These are phyloP conservation scores for Taurulus bubalis DNA, from an alignment of 2,113 vertebrate genomes.

Conservation along the genomic window DNA sequence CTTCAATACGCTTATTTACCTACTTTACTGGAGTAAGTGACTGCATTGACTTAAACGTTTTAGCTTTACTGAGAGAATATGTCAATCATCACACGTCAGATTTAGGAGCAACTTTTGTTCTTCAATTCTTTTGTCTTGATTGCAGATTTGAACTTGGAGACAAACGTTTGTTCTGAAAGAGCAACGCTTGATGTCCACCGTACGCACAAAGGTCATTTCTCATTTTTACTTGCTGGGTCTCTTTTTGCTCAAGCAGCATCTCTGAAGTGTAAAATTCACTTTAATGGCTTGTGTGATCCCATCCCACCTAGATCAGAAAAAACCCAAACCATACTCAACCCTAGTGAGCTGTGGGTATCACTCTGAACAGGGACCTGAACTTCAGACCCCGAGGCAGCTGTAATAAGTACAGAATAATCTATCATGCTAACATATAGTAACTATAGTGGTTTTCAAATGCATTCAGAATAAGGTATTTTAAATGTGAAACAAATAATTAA, in stretches of 20 bases:
- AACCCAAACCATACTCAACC: too few species aligned
- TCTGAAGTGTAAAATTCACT: not conserved
- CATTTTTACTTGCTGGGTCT: not conserved
- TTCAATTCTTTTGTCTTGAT: not conserved
- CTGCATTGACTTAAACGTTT: not conserved
- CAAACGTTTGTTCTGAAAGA: not conserved
- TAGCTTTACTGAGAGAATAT: not conserved
- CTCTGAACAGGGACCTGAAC: not conserved
- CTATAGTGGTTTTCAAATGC: not conserved
- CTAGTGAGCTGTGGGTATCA: not conserved
- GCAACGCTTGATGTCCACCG: not conserved
- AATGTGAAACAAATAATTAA: not conserved
- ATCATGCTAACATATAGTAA: not conserved
- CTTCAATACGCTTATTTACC: not conserved
- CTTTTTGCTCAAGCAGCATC: not conserved
- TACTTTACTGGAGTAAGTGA: not conserved
- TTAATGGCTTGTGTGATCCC: too few species aligned
- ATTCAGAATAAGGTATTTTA: not conserved
- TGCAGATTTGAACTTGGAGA: not conserved
- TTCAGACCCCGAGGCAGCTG: not conserved
- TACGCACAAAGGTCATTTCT: not conserved
- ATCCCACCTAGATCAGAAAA: too few species aligned
- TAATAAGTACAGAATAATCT: too few species aligned
- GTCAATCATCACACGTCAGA: not conserved
- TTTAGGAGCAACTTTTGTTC: slow-evolving; percentile 2